phyloP scores from a whole-genome alignment of 2,113 vertebrate genomes.

The Hemicordylus capensis region DNA sequence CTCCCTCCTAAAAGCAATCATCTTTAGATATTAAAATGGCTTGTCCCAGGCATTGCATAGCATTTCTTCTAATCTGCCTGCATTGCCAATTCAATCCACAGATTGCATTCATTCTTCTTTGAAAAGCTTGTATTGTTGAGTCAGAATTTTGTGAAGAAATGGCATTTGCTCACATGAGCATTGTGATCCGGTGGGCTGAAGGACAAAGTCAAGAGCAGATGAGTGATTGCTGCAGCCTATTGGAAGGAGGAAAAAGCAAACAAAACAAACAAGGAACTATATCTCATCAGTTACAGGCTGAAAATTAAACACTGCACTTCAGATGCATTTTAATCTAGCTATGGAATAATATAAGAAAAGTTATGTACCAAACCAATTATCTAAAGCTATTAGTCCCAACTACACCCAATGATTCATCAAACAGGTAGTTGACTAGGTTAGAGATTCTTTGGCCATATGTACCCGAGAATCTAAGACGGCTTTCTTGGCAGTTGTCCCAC shows the following conservation, averaged over 20 bases:
- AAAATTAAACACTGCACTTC: slow-evolving; percentile 21
- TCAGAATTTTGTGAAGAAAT: slow-evolving; percentile 74
- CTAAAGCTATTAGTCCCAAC: neutral
- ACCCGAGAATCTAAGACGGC: fast-evolving
- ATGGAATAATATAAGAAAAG: slow-evolving; percentile 37
- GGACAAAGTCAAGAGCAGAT: slow-evolving; percentile 67
- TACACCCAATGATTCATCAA: neutral
- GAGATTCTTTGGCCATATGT: neutral
- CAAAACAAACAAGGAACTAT: slow-evolving; percentile 12
- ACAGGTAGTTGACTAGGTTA: neutral
- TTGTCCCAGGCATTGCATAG: slow-evolving; percentile 53
- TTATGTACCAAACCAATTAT: neutral
- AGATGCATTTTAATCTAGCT: neutral
- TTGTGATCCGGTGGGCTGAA: slow-evolving; percentile 37
- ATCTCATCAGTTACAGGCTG: slow-evolving; percentile 32
- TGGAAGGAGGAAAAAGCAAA: slow-evolving; percentile 16
- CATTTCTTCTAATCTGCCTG: slow-evolving; percentile 66
- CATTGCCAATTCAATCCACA: slow-evolving; percentile 70
- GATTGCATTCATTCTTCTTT: slow-evolving; percentile 71
- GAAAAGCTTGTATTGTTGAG: slow-evolving; percentile 70
- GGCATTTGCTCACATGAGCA: slow-evolving; percentile 66
- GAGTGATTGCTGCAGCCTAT: slow-evolving; percentile 34
- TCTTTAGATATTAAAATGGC: slow-evolving; percentile 69
- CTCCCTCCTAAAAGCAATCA: slow-evolving; percentile 74
- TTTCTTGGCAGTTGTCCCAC: neutral